Percentiles rank a stretch among this genome's conserved stretches.
Conservation (phyloP, 2,888 invertebrate genomes). For the Girardia tigrina region DNA sequence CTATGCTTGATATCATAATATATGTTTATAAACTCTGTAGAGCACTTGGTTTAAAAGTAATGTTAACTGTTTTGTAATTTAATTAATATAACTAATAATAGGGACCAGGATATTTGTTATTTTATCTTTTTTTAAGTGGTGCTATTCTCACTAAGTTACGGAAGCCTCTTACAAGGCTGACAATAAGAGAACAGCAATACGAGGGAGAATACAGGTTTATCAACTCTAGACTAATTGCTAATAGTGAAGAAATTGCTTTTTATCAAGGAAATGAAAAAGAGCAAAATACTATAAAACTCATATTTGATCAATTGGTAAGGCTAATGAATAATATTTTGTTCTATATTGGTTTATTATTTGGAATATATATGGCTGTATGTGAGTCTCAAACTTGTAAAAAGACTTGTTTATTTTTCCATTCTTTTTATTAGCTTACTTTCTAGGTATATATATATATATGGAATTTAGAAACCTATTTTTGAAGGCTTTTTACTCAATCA, state of each 20-base stretch:
- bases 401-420: too few relatives aligned
- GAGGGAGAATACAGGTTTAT: constrained; percentile 96
- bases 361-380: too few relatives aligned
- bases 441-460: too few relatives aligned
- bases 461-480: too few relatives aligned
- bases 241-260: constrained; percentile 77
- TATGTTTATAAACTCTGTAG: constrained; percentile 77
- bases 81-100: constrained; percentile 46
- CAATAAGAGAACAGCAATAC: constrained; percentile 82
- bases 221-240: constrained; percentile 83
- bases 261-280: constrained; percentile 62
- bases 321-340: constrained; percentile 36
- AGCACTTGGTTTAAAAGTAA: constrained; percentile 65
- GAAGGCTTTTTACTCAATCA: too few relatives aligned
- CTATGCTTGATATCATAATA: constrained; percentile 78
- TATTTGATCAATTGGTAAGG: constrained; percentile 67
- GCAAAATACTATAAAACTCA: constrained; percentile 68
- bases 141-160: constrained; percentile 68
- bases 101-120: constrained; percentile 75
- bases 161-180: constrained; percentile 72
- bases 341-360: too few relatives aligned
- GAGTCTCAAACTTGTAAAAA: too few relatives aligned
- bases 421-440: too few relatives aligned
- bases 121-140: constrained; percentile 73
- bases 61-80: constrained; percentile 28